Percentiles rank a stretch among this genome's conserved stretches.
Conservation (phyloP, 2,113 vertebrate genomes). For the Xiphias gladius region DNA sequence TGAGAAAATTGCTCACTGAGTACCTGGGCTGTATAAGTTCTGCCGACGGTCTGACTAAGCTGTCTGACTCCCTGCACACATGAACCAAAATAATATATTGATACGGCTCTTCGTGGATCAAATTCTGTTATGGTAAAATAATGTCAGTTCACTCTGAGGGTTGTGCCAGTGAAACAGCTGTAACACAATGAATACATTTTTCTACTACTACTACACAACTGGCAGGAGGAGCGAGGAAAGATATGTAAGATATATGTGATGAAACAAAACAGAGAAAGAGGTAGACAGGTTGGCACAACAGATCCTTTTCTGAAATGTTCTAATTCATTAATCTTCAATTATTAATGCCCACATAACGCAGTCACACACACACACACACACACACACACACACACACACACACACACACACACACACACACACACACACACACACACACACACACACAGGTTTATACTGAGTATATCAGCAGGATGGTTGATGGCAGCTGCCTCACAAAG, state of each 20-base stretch:
- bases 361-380: not conserved
- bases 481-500: conserved; percentile 66
- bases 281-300: not conserved
- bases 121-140: too few relatives aligned
- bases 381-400: not conserved
- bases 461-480: conserved; percentile 49
- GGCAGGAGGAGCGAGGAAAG: not conserved
- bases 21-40: too few relatives aligned
- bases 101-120: too few relatives aligned
- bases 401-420: not conserved
- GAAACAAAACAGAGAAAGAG: not conserved
- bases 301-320: not conserved
- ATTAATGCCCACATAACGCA: conserved; percentile 40
- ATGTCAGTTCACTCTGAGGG: too few relatives aligned
- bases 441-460: conserved; percentile 14
- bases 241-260: not conserved
- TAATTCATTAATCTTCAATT: conserved; percentile 66
- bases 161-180: too few relatives aligned
- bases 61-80: too few relatives aligned
- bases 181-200: too few relatives aligned
- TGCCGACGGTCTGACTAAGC: too few relatives aligned
- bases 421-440: conserved; percentile 7
- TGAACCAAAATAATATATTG: too few relatives aligned
- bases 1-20: too few relatives aligned
- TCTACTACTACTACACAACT: not conserved